Percentiles rank a stretch among this genome's conserved stretches.
phyloP scores from a whole-genome alignment of 2,888 invertebrate species.

The Apodemia zela region DNA sequence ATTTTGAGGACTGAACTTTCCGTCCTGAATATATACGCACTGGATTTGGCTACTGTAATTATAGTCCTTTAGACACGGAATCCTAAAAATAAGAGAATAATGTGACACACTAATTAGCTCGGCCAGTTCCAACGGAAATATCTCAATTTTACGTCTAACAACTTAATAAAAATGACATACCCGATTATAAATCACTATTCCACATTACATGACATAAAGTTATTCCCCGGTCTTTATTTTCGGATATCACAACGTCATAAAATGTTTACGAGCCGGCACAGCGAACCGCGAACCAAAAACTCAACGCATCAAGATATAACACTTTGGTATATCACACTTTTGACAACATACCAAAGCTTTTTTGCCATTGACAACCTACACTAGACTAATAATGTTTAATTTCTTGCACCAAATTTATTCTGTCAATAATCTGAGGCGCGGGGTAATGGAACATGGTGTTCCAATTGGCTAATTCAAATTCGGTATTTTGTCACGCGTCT shows the following conservation, averaged over 20 bases:
- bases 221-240: constrained; percentile 9
- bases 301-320: background rate
- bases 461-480: too few relatives aligned
- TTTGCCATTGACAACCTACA: too few relatives aligned
- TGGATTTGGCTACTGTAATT: too few relatives aligned
- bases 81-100: background rate
- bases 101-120: background rate
- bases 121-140: background rate
- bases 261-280: background rate
- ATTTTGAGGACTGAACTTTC: too few relatives aligned
- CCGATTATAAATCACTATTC: constrained; percentile 4
- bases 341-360: too few relatives aligned
- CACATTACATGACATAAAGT: background rate
- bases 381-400: too few relatives aligned
- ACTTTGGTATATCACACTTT: background rate
- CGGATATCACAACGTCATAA: constrained; percentile 6
- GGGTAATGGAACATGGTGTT: too few relatives aligned
- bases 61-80: too few relatives aligned
- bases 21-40: too few relatives aligned
- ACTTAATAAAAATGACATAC: constrained; percentile 7
- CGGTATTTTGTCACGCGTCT: too few relatives aligned
- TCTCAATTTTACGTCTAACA: background rate
- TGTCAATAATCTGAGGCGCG: too few relatives aligned
- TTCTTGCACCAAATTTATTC: too few relatives aligned
- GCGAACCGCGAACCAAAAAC: constrained; percentile 11